A percentile compares a stretch with the other conserved stretches of the same genome.
These are phyloP conservation scores for Eremobia ochroleuca DNA, from an alignment of 2,888 invertebrate genomes.

Conservation along the genomic window DNA sequence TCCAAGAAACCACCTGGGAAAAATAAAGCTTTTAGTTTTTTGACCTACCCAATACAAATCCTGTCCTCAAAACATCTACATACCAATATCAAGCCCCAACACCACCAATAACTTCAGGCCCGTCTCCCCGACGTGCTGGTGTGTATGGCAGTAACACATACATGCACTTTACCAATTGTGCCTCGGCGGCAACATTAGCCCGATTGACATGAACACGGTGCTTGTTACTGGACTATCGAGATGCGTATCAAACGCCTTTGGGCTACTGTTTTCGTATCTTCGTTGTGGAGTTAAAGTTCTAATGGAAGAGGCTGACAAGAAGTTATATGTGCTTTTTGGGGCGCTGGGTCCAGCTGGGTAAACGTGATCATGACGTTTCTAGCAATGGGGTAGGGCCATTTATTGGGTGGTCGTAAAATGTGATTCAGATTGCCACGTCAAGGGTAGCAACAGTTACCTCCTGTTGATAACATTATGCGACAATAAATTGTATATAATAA, in stretches of 20 bases:
- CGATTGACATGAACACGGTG: constrained; percentile 88
- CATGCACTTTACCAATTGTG: constrained; percentile 71
- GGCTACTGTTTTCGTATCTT: constrained; percentile 87
- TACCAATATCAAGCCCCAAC: not conserved
- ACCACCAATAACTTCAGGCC: constrained; percentile 33
- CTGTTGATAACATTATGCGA: not conserved
- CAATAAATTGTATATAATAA: not conserved
- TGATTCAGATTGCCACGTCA: not conserved
- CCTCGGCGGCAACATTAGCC: constrained; percentile 82
- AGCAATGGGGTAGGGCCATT: too few relatives aligned
- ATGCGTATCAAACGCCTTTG: constrained; percentile 88
- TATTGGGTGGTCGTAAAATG: not conserved
- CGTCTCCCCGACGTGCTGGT: constrained; percentile 15
- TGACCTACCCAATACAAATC: too few relatives aligned
- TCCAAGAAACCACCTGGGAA: too few relatives aligned
- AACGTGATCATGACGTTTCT: too few relatives aligned
- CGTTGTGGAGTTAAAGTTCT: constrained; percentile 65
- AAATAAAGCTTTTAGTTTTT: too few relatives aligned
- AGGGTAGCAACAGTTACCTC: not conserved
- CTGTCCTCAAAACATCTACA: constrained; percentile 11
- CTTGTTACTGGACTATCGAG: constrained; percentile 86
- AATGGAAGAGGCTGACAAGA: constrained; percentile 67
- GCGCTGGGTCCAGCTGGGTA: not conserved
- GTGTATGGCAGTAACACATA: constrained; percentile 62
- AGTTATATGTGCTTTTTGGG: not conserved